Base-by-base conservation (phyloP, 2,888 invertebrate species). In the Nycteola revayana region DNA sequence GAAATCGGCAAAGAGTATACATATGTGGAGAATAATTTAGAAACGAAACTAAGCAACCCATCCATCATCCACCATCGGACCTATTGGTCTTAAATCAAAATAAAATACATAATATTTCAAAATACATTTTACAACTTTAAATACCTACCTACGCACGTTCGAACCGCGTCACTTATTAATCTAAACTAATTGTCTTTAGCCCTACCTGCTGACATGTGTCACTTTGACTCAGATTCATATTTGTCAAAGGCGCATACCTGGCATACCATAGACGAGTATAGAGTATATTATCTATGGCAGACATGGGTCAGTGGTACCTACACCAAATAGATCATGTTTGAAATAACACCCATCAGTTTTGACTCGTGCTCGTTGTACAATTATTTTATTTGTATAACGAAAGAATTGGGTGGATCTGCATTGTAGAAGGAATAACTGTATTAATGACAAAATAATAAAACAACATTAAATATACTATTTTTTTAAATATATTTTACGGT, bases 101-200 rank as follows among this genome's bases (percentile, higher is more conserved):
- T n/a, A n/a, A n/a, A n/a, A n/a, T n/a, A n/a, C n/a, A n/a, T n/a
- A n/a, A n/a, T n/a, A n/a, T n/a, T n/a, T n/a, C n/a, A n/a, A n/a
- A n/a, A n/a, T n/a, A n/a, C n/a, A n/a, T n/a, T n/a, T n/a, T n/a
- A n/a, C n/a, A n/a, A n/a, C n/a, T n/a, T 9, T 32, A 21, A 28
- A 25, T 38, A 35, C 37, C 34, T 34, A 35, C 28, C 6, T 28
- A 26, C 10, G 7, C 6, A 25, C 18, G 27, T 36, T 41, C 8
- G 1, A 11, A 32, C 54, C 50, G 56, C 49, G 40, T 40, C 18
- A 25, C 34, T 34, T 45, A 60, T 55, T 63, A 66, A 66, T 63
- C 60, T 66, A 66, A 75, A 75, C n/a, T 73, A 74, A 78, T 76
- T 75, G 71, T 62, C 60, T 62, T 31, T 40, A 56, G 59, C 54